Base-by-base conservation (phyloP, 1,140 invertebrate genomes). In the Drosophila ohnishii region DNA sequence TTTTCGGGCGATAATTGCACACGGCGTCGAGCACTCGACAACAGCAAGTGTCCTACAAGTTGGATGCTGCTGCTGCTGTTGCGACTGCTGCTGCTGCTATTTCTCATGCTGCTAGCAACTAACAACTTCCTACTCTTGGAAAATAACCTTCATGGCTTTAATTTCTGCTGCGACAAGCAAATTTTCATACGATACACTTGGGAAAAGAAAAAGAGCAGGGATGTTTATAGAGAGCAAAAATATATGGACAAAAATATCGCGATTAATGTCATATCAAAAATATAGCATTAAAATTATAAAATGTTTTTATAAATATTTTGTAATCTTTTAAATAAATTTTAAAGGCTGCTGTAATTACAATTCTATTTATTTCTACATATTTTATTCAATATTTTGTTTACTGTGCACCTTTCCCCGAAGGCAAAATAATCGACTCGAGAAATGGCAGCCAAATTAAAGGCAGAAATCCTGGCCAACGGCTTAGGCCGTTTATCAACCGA, bases 1-100 rank as follows among this genome's bases (percentile, higher is more conserved):
- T 65, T 72, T 74, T 72, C 16, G 59, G 75, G 79, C 82, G 83
- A 86, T 86, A 86, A 86, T 86, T 86, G 83, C 79, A 83, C 75
- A 71, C 81, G 81, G 75, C 74, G 69, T 48, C 58, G 69, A 61
- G 82, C 53, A 59, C 74, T 81, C 60, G 47, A 74, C 60, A 80
- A 62, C 70, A 67, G 35, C 64, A 80, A 73, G 76, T 63, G 73
- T 78, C 64, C 83, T 86, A 69, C 62, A 75, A 77, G 67, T 83
- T 76, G 76, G 60, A 73, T 63, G 76, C 64, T 75, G 55, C 55
- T 63, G 69, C 16, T 45, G 53, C 10, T 47, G 50, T 32, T 72
- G 30, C 30, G 7, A 8, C 7, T 32, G 30, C 32, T 69, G 30
- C 16, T 64, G 72, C 32, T 72, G 67, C 35, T 71, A 65, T 78